Evolutionary conservation across 1,140 invertebrate species (phyloP).

Genomic region (Diorhabda sublineata): DNA sequence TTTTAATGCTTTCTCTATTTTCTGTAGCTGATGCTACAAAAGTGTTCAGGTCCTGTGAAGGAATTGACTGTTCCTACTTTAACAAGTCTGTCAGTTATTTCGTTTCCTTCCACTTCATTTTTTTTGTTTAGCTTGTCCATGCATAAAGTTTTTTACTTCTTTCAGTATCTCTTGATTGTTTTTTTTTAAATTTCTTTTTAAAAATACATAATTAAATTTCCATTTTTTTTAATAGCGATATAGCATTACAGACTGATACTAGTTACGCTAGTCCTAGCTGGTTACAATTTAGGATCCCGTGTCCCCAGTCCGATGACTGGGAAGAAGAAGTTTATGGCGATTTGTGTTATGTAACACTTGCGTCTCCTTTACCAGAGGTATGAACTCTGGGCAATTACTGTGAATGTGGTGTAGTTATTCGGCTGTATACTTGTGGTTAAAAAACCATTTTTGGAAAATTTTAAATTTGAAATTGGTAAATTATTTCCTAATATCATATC

Average conservation of each 20-base stretch:
- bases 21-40: too few relatives aligned
- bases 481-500: too few relatives aligned
- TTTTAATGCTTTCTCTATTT: too few relatives aligned
- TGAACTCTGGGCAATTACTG: background rate
- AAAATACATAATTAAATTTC: background rate
- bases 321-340: constrained; percentile 85
- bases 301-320: constrained; percentile 55
- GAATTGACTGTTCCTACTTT: too few relatives aligned
- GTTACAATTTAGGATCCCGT: constrained; percentile 62
- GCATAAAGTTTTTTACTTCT: background rate
- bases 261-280: constrained; percentile 50
- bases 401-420: background rate
- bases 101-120: too few relatives aligned
- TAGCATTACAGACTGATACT: constrained; percentile 6
- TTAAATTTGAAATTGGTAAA: too few relatives aligned
- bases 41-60: too few relatives aligned
- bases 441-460: too few relatives aligned
- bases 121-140: too few relatives aligned
- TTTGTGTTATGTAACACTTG: constrained; percentile 79
- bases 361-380: constrained; percentile 60
- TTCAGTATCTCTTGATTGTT: background rate
- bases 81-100: too few relatives aligned
- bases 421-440: too few relatives aligned
- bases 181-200: background rate
- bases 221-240: constrained; percentile 6